Percentiles rank a stretch among this genome's conserved stretches.
phyloP scores from a whole-genome alignment of 92 coral and sea anemone species.

The Parazoanthus atlanticus region DNA sequence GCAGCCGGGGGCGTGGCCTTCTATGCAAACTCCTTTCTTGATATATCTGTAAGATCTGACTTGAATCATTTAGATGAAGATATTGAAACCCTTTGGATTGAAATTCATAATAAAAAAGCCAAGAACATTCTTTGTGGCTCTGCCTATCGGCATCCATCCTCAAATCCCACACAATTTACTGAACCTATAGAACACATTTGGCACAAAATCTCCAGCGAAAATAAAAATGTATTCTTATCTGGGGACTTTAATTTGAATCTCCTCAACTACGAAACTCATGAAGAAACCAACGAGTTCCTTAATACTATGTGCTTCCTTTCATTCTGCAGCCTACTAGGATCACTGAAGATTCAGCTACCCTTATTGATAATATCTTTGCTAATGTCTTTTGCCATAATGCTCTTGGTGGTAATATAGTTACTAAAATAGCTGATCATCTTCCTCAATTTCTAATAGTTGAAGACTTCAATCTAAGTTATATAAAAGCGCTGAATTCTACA shows the following conservation, averaged over 20 bases:
- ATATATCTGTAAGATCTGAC: conserved; percentile 36
- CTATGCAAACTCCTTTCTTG: conserved; percentile 20
- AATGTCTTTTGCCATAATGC: conserved; percentile 41
- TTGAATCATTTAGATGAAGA: conserved; percentile 29
- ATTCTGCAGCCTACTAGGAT: conserved; percentile 55
- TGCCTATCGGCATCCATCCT: conserved; percentile 42
- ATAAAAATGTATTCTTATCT: conserved; percentile 3
- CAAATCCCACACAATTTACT: conserved; percentile 1
- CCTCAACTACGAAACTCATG: conserved; percentile 39
- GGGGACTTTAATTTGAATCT: conserved; percentile 38
- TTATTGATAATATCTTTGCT: conserved; percentile 52
- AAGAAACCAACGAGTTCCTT: conserved; percentile 37
- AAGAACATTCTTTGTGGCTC: conserved; percentile 39
- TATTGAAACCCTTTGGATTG: conserved; percentile 40
- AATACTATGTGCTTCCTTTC: conserved; percentile 43
- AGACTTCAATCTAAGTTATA: neutral
- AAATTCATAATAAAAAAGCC: conserved; percentile 30
- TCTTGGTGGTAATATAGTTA: conserved; percentile 58
- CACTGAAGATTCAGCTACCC: conserved; percentile 42
- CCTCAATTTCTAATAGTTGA: conserved; percentile 29
- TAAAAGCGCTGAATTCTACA: no score
- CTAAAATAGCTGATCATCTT: conserved; percentile 50
- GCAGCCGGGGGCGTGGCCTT: conserved; percentile 52
- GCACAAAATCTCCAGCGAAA: conserved; percentile 34
- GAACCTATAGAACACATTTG: conserved; percentile 32